Conservation (phyloP, 2,797 vertebrate species). For the Sparidentex hasta region DNA sequence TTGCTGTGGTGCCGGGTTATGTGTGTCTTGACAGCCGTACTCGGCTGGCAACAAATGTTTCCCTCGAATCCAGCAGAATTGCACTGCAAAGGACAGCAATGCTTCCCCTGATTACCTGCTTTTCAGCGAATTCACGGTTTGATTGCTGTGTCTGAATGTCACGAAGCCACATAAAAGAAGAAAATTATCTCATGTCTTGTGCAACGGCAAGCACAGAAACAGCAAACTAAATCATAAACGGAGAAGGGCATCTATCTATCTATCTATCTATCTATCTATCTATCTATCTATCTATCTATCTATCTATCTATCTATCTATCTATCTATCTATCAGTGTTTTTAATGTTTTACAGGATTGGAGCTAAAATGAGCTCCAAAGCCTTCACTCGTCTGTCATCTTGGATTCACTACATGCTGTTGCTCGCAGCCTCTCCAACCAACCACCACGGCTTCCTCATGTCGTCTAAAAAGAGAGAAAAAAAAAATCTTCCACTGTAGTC, state of each 20-base stretch:
- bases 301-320: too few relatives aligned
- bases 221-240: not conserved
- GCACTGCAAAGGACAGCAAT: conserved; percentile 14
- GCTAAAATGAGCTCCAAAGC: conserved; percentile 38
- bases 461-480: conserved; percentile 40
- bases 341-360: conserved; percentile 36
- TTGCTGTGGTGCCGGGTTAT: not conserved
- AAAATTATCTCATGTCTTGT: not conserved
- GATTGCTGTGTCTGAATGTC: conserved; percentile 29
- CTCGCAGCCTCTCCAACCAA: conserved; percentile 36
- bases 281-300: conserved; percentile 2
- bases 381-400: conserved; percentile 51
- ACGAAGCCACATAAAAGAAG: conserved; percentile 5
- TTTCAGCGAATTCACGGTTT: conserved; percentile 14
- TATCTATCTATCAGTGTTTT: conserved; percentile 20
- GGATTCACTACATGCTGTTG: conserved; percentile 40
- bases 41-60: conserved; percentile 1
- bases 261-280: not conserved
- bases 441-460: conserved; percentile 7
- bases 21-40: conserved; percentile 1
- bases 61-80: conserved; percentile 5
- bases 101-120: conserved; percentile 14
- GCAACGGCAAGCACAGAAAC: not conserved
- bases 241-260: not conserved
- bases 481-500: conserved; percentile 52